These are phyloP conservation scores for Dryobota labecula DNA, from an alignment of 2,888 invertebrate species.

Conservation along the genomic window DNA sequence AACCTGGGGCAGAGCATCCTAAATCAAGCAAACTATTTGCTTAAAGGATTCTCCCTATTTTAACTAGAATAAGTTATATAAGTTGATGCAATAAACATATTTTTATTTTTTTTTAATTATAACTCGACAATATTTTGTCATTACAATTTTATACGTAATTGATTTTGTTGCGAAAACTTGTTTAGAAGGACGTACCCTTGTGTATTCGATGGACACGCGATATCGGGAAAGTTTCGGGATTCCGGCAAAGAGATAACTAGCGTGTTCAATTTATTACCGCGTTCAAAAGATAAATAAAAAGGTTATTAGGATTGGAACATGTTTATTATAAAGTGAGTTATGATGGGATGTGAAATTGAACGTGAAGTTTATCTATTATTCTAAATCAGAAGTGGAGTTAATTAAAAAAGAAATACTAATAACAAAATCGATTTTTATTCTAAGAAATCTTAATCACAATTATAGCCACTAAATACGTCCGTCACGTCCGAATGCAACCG, in stretches of 20 bases:
- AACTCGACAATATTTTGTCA: slow-evolving; percentile 33
- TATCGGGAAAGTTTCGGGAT: slow-evolving; percentile 45
- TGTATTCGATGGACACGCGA: slow-evolving; percentile 44
- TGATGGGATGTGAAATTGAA: slow-evolving; percentile 44
- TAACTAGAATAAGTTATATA: too few relatives aligned
- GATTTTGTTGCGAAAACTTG: slow-evolving; percentile 42
- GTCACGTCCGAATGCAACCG: too few relatives aligned
- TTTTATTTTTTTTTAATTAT: too few relatives aligned
- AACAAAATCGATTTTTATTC: too few relatives aligned
- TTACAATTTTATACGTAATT: slow-evolving; percentile 49
- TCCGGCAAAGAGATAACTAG: slow-evolving; percentile 39
- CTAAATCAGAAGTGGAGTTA: too few relatives aligned
- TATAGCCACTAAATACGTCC: too few relatives aligned
- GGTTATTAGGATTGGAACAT: slow-evolving; percentile 49
- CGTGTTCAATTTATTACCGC: slow-evolving; percentile 52
- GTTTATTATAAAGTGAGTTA: slow-evolving; percentile 52
- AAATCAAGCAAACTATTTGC: too few relatives aligned
- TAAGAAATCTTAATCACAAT: too few relatives aligned
- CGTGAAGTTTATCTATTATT: slow-evolving; percentile 40
- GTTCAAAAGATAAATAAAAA: slow-evolving; percentile 55
- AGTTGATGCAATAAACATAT: too few relatives aligned
- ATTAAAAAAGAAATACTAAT: too few relatives aligned
- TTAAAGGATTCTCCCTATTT: too few relatives aligned
- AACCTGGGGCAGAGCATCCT: too few relatives aligned
- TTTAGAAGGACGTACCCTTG: slow-evolving; percentile 23